Base-by-base conservation (phyloP, 2,797 vertebrate species). In the Pteronotus mesoamericanus region DNA sequence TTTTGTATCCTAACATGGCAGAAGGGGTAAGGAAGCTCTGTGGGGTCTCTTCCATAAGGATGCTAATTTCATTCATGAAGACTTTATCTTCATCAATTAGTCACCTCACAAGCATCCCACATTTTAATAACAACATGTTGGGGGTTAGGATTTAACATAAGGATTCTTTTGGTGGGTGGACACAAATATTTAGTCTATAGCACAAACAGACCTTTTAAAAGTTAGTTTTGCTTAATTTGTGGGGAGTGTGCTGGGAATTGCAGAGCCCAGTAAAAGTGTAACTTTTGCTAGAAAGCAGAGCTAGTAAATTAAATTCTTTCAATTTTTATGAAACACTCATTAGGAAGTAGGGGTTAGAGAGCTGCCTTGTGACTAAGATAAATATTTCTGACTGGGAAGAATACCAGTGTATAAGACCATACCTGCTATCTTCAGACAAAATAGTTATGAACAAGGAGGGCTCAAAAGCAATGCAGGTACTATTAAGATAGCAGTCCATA, bases 231-330 rank as follows among this genome's bases (percentile, higher is more conserved):
- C 53, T 72, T 44, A 5, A 69, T 39, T 69, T 22, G 57, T 57
- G 59, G 59, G 2, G 8, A 22, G 9, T 3, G 10, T 57, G 9
- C 32, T 78, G 8, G 16, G 32, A 94, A 78, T 92, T 86, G 68
- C 2, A 71, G 34, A 93, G 7, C 2, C 37, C 68, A 44, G 29
- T n/a, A 89, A 66, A 95, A 55, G 34, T 86, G 8, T 86, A 78
- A n/a, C 61, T 89, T 93, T 89, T 87, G 1, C 24, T 90, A 86
- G 46, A 83, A 92, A 93, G 2, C 48, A 82, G n/a, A 92, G 21
- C 32, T 15, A 90, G 68, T 93, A 93, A 55, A 78, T 69, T 92
- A 75, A 86, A 55, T 91, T 42, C 6, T 94, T 94, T 87, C 69
- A 29, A 42, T 61, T 16, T 94, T 86, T 94, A 79, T 86, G 5